phyloP scores from a whole-genome alignment of 2,113 vertebrate species.

The Cricetomys ansorgei region DNA sequence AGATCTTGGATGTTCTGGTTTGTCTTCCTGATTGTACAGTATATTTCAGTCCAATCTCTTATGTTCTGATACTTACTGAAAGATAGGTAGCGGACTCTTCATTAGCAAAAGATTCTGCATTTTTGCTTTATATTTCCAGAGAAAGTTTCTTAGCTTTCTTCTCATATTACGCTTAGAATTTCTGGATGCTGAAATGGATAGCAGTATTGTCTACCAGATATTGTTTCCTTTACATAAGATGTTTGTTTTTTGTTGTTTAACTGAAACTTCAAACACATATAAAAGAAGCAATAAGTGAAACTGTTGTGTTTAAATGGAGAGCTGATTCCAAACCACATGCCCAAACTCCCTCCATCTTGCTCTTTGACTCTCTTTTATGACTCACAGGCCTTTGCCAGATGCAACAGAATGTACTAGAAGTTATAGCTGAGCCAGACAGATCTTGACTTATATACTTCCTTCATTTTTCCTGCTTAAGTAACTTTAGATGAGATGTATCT shows the following conservation, averaged over 20 bases:
- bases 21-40: neutral
- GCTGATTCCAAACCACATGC: neutral
- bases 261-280: neutral
- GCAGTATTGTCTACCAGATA: neutral
- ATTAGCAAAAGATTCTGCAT: neutral
- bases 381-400: neutral
- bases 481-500: neutral
- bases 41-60: neutral
- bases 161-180: neutral
- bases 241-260: neutral
- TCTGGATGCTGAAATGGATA: neutral
- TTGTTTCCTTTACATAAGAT: neutral
- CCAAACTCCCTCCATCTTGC: neutral
- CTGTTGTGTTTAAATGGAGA: conserved; percentile 29
- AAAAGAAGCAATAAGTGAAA: conserved; percentile 1
- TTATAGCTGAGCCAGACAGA: neutral
- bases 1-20: neutral
- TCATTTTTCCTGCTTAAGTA: neutral
- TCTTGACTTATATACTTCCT: neutral
- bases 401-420: neutral
- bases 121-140: neutral
- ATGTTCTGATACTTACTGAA: neutral
- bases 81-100: neutral
- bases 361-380: neutral
- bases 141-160: neutral